Base-by-base conservation (phyloP, 2,113 vertebrate species). In the Ameiurus melas region DNA sequence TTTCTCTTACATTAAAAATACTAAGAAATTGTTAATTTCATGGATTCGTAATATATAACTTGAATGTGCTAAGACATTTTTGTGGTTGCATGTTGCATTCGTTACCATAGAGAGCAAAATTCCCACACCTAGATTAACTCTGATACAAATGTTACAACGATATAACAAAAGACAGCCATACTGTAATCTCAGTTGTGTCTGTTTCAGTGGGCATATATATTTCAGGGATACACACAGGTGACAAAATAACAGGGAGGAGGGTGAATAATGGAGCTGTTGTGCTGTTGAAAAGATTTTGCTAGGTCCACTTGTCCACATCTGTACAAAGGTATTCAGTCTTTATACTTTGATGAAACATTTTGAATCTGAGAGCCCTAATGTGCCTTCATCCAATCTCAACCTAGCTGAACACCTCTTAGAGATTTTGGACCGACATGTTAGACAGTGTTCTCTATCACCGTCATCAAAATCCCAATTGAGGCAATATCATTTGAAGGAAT, bases 1-100 rank as follows among this genome's bases (percentile, higher is more conserved):
- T 86, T 91, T 87, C 92, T 91, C 91, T 92, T 92, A 93, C 89
- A 91, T 16, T 92, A 91, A 92, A 92, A 91, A 93, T 92, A 92
- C 90, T 92, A 70, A 70, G 12, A 47, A n/a, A 62, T 20, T 57
- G 22, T n/a, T 30, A 13, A 73, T 87, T 53, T 47, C 8, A 51
- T 53, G n/a, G 27, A 30, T 75, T 60, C 17, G 5, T 19, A n/a
- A n/a, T 36, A 2, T 62, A 27, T 84, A 51, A 64, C 19, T 19
- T 39, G 27, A 68, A 60, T 77, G 36, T 51, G 22, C 33, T 75
- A 39, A 68, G 60, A 85, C 30, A 57, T 33, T 2, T 77, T 39
- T 19, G 14, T 19, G 1, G 12, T 66, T 39, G 6, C n/a, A 62
- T 77, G 12, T 66, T 39, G 6, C n/a, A 62, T 77, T 14, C 47